A percentile compares a stretch with the other conserved stretches of the same genome.
phyloP scores from a whole-genome alignment of 2,888 invertebrate genomes.

The Eristalis intricaria region DNA sequence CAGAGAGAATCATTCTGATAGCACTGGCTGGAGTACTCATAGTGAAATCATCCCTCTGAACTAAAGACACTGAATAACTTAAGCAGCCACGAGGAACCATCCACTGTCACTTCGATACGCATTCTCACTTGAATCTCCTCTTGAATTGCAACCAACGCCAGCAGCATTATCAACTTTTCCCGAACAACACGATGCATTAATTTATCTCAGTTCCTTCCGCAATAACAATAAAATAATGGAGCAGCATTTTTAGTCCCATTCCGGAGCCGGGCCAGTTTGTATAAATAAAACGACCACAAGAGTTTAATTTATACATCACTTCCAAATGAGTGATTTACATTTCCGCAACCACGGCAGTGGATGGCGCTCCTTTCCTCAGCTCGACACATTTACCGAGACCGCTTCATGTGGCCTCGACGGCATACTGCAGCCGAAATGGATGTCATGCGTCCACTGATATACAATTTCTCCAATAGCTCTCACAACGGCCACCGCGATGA shows the following conservation, averaged over 20 bases:
- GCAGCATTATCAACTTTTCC: background rate
- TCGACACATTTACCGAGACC: background rate
- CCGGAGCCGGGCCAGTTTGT: background rate
- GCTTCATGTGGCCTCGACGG: conserved; percentile 14
- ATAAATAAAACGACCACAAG: conserved; percentile 26
- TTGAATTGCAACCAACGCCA: too few species aligned
- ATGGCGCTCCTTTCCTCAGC: conserved; percentile 15
- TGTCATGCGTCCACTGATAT: background rate
- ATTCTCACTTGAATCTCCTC: too few species aligned
- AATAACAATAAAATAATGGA: background rate
- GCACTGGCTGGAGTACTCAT: too few species aligned
- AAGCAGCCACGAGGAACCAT: too few species aligned
- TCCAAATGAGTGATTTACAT: conserved; percentile 25
- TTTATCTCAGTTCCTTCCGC: background rate
- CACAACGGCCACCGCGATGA: background rate
- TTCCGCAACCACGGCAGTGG: conserved; percentile 6
- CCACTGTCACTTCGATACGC: too few species aligned
- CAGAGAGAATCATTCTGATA: too few species aligned
- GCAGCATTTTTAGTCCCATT: background rate
- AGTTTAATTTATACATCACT: conserved; percentile 21
- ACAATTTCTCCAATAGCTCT: conserved; percentile 10
- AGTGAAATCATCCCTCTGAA: too few species aligned
- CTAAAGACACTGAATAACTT: too few species aligned
- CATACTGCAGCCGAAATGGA: background rate
- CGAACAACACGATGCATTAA: background rate